Evolutionary conservation across 1,140 invertebrate species (phyloP).

Genomic region (Helicoverpa armigera): DNA sequence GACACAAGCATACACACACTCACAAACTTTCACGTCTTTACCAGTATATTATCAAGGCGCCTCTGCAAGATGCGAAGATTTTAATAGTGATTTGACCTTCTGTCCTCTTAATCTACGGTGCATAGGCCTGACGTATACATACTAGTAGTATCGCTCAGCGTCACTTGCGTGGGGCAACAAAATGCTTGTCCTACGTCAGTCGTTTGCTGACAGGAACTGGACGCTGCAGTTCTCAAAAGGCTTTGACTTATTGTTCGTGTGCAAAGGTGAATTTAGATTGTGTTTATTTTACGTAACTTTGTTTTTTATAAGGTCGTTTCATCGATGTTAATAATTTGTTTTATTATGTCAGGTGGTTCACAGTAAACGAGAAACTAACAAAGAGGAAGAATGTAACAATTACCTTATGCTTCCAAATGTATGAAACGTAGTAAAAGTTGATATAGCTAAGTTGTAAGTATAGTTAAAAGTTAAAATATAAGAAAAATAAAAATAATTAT

Average conservation of each 20-base stretch:
- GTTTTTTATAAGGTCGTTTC: neutral
- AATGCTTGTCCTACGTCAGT: neutral
- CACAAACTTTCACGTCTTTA: no score
- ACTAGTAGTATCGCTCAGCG: constrained; percentile 3
- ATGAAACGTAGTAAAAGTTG: no score
- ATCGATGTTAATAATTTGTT: neutral
- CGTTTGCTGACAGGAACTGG: neutral
- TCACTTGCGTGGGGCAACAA: constrained; percentile 7
- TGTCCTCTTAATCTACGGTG: neutral
- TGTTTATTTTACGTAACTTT: neutral
- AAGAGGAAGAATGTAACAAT: no score
- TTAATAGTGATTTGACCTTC: neutral
- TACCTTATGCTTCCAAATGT: no score
- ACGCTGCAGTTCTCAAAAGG: neutral
- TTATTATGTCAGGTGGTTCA: neutral
- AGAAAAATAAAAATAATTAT: no score
- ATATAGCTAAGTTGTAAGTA: no score
- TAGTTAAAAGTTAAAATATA: no score
- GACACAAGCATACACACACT: no score
- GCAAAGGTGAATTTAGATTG: no score
- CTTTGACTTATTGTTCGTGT: neutral
- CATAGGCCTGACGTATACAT: neutral
- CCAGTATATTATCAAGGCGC: neutral
- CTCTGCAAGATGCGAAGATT: neutral
- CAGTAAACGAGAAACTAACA: no score